These are phyloP conservation scores for Hycleus phaleratus DNA, from an alignment of 1,140 invertebrate genomes.

Conservation along the genomic window DNA sequence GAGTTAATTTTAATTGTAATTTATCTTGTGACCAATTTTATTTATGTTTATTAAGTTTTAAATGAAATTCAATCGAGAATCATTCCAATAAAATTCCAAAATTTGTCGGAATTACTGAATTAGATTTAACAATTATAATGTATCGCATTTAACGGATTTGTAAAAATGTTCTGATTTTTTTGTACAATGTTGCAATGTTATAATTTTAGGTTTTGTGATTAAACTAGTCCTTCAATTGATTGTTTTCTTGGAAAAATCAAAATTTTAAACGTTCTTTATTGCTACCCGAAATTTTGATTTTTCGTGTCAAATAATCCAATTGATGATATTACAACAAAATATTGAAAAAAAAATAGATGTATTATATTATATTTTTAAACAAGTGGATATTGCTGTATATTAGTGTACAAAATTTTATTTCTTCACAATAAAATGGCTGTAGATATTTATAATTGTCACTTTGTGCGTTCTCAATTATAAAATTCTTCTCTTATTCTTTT, in stretches of 20 bases:
- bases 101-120: background rate
- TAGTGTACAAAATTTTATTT: slow-evolving; percentile 27
- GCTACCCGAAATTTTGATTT: slow-evolving; percentile 18
- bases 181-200: slow-evolving; percentile 25
- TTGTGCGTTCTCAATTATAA: too few relatives aligned
- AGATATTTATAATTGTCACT: too few relatives aligned
- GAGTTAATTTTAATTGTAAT: slow-evolving; percentile 10
- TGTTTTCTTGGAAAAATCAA: slow-evolving; percentile 1
- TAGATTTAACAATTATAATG: background rate
- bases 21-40: slow-evolving; percentile 17
- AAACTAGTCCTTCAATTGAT: slow-evolving; percentile 30
- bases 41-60: slow-evolving; percentile 3
- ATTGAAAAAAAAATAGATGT: slow-evolving; percentile 17
- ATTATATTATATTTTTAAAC: slow-evolving; percentile 23
- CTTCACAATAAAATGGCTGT: slow-evolving; percentile 23
- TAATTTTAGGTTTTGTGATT: slow-evolving; percentile 35
- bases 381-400: slow-evolving; percentile 28
- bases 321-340: background rate
- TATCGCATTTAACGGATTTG: background rate
- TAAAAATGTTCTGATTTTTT: background rate
- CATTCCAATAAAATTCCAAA: slow-evolving; percentile 7
- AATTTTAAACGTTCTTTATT: slow-evolving; percentile 11
- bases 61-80: background rate
- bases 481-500: too few relatives aligned
- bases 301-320: background rate